A percentile compares a stretch with the other conserved stretches of the same genome.
phyloP scores from a whole-genome alignment of 2,797 vertebrate species.

The Semaprochilodus insignis region DNA sequence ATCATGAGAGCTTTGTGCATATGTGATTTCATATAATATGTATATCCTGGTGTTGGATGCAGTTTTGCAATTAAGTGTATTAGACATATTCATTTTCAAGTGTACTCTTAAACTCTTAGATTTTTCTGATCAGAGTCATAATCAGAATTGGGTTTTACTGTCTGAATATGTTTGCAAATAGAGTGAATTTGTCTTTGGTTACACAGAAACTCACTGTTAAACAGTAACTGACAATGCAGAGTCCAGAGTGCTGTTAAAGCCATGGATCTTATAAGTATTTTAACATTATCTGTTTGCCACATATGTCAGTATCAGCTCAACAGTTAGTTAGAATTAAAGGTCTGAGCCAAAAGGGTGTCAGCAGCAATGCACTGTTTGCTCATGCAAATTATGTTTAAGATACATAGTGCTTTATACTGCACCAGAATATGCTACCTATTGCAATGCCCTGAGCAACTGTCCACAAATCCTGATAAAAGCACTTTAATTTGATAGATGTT shows the following conservation, averaged over 20 bases:
- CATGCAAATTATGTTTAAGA: neutral
- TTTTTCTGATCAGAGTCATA: too few relatives aligned
- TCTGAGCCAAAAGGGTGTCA: neutral
- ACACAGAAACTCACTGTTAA: too few relatives aligned
- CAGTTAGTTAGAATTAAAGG: neutral
- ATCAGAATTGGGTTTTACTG: too few relatives aligned
- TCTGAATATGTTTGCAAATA: too few relatives aligned
- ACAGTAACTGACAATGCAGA: too few relatives aligned
- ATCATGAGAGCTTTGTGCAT: neutral
- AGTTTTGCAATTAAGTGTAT: neutral
- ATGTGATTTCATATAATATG: neutral
- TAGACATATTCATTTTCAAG: too few relatives aligned
- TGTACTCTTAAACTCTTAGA: too few relatives aligned
- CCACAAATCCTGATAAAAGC: slow-evolving; percentile 59
- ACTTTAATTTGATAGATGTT: slow-evolving; percentile 64
- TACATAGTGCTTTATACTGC: neutral
- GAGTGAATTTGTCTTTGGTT: too few relatives aligned
- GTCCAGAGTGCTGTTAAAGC: too few relatives aligned
- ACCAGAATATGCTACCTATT: neutral
- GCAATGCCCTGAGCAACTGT: neutral
- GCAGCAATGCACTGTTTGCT: neutral
- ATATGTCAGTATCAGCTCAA: neutral
- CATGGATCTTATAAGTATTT: too few relatives aligned
- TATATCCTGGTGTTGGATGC: neutral
- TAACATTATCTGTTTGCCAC: too few relatives aligned